Evolutionary conservation across 2,888 invertebrate species (phyloP).

Genomic region (Limenitis camilla): DNA sequence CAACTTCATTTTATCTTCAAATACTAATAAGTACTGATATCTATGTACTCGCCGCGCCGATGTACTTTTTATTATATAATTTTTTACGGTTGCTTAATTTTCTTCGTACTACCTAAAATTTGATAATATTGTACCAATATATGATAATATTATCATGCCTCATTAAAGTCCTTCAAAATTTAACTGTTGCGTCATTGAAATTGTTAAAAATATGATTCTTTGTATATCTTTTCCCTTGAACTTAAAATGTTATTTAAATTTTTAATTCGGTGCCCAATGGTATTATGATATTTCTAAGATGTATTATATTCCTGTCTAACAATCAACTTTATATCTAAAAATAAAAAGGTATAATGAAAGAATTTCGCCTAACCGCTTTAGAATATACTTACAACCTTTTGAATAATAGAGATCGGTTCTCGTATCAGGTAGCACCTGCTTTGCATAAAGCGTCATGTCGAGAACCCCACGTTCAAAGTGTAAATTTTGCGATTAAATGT

Average conservation of each 20-base stretch:
- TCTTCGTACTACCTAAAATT: neutral
- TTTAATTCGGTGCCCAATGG: too few species aligned
- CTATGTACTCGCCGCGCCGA: conserved; percentile 49
- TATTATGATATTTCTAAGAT: neutral
- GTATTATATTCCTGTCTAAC: neutral
- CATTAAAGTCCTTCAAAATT: too few species aligned
- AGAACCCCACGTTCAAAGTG: conserved; percentile 64
- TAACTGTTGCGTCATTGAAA: too few species aligned
- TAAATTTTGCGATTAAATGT: conserved; percentile 69
- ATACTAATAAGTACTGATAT: conserved; percentile 70
- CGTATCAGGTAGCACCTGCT: conserved; percentile 74
- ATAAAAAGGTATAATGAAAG: neutral
- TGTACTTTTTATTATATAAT: neutral
- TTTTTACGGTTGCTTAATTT: neutral
- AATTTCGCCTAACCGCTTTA: conserved; percentile 3
- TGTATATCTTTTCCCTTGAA: too few species aligned
- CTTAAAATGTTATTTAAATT: too few species aligned
- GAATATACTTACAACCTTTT: conserved; percentile 19
- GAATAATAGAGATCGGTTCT: conserved; percentile 34
- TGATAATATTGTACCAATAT: too few species aligned
- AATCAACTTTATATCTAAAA: neutral
- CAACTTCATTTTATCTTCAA: conserved; percentile 74
- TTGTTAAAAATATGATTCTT: too few species aligned
- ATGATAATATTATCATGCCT: too few species aligned
- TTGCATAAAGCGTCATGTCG: conserved; percentile 72